Evolutionary conservation across 2,797 vertebrate genomes (phyloP).

Genomic region (Sparus aurata): DNA sequence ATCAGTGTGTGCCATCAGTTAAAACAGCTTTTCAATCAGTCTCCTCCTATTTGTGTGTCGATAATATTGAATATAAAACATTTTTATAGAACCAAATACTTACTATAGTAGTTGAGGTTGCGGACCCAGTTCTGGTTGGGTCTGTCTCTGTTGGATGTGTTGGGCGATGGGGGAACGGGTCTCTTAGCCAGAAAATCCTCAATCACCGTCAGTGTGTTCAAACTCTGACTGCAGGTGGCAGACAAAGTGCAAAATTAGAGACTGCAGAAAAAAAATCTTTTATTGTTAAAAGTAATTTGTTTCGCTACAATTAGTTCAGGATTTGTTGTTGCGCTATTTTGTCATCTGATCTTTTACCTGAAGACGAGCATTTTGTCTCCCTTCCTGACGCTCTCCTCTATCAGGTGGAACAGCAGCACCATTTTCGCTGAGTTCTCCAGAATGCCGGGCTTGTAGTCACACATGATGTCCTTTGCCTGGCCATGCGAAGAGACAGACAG

Average conservation of each 20-base stretch:
- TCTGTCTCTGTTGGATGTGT: conserved; percentile 71
- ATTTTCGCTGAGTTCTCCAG: conserved; percentile 98
- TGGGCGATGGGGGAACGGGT: conserved; percentile 85
- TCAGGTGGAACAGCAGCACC: conserved; percentile 96
- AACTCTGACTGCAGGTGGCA: conserved; percentile 90
- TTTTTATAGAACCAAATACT: conserved; percentile 29
- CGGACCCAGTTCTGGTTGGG: conserved; percentile 90
- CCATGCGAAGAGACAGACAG: not conserved
- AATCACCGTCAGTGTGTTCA: conserved; percentile 96
- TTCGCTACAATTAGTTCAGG: not conserved
- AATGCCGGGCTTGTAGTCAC: conserved; percentile 91
- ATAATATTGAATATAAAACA: not conserved
- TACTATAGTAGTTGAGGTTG: conserved; percentile 96
- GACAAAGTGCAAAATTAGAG: not conserved
- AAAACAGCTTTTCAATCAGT: not conserved
- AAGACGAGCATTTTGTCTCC: conserved; percentile 97
- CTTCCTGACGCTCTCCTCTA: conserved; percentile 94
- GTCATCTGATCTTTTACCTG: conserved; percentile 84
- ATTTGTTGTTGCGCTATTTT: not conserved
- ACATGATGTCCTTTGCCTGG: conserved; percentile 96
- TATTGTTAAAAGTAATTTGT: not conserved
- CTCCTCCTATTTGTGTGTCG: not conserved
- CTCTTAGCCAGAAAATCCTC: conserved; percentile 95
- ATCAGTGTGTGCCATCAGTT: not conserved
- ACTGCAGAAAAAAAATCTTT: not conserved